These are phyloP conservation scores for Trisateles emortualis DNA, from an alignment of 2,888 invertebrate species.

Conservation along the genomic window DNA sequence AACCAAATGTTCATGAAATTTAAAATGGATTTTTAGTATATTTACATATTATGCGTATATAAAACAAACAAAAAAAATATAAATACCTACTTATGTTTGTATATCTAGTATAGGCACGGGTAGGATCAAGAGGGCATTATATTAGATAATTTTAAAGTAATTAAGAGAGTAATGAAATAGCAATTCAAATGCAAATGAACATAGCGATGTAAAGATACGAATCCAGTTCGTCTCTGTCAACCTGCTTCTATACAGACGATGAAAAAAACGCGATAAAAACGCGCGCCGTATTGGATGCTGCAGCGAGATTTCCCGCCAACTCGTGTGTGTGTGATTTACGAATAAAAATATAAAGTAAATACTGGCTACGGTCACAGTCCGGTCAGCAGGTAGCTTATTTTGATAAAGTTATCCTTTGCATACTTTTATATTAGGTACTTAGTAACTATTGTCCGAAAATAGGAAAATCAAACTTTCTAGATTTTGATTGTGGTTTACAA, in stretches of 20 bases:
- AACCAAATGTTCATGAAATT: too few species aligned
- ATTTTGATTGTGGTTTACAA: too few species aligned
- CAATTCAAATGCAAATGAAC: conserved; percentile 5
- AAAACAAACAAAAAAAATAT: too few species aligned
- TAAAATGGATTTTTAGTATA: too few species aligned
- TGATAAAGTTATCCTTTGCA: conserved; percentile 36
- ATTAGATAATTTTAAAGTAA: conserved; percentile 7
- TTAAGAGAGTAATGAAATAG: conserved; percentile 4
- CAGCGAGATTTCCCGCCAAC: conserved; percentile 71
- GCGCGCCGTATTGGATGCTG: conserved; percentile 57
- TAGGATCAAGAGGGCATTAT: not conserved
- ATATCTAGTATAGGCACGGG: not conserved
- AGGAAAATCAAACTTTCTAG: too few species aligned
- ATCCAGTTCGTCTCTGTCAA: conserved; percentile 69
- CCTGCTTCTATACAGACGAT: conserved; percentile 63
- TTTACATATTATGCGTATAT: too few species aligned
- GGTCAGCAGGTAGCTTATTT: conserved; percentile 53
- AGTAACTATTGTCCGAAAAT: too few species aligned
- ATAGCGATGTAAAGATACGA: conserved; percentile 5
- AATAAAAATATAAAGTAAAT: conserved; percentile 44
- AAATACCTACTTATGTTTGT: too few species aligned
- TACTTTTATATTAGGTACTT: conserved; percentile 15
- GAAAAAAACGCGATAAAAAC: conserved; percentile 74
- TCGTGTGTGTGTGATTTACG: conserved; percentile 64
- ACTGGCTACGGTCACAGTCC: conserved; percentile 55